A percentile compares a stretch with the other conserved stretches of the same genome.
These are phyloP conservation scores for Podotricha telesiphe DNA, from an alignment of 2,888 invertebrate species.

Conservation along the genomic window DNA sequence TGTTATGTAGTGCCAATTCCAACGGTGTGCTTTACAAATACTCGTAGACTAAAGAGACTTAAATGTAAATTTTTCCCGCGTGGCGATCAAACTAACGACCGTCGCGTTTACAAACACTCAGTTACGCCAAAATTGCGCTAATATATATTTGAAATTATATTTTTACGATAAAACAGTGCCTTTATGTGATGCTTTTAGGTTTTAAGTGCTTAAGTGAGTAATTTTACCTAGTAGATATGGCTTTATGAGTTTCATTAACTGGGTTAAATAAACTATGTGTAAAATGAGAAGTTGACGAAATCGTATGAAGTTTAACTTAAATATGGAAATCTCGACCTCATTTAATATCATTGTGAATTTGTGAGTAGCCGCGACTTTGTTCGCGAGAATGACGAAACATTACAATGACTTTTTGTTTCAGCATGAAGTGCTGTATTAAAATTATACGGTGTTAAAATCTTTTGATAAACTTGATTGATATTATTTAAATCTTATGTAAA, in stretches of 20 bases:
- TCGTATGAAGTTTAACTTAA: constrained; percentile 2
- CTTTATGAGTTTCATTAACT: not conserved
- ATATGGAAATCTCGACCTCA: constrained; percentile 4
- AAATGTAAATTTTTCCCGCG: not conserved
- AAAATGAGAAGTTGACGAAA: not conserved
- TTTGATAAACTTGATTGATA: too few relatives aligned
- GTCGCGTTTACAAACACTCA: not conserved
- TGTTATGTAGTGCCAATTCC: too few relatives aligned
- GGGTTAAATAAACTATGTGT: constrained; percentile 11
- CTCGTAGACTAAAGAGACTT: too few relatives aligned
- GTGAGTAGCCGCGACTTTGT: too few relatives aligned
- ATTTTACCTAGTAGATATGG: not conserved
- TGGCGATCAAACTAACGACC: not conserved
- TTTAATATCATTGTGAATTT: not conserved
- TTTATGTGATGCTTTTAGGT: not conserved
- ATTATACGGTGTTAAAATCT: too few relatives aligned
- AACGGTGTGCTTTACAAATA: too few relatives aligned
- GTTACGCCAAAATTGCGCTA: not conserved
- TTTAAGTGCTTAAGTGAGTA: not conserved
- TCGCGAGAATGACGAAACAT: too few relatives aligned
- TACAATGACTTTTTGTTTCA: too few relatives aligned
- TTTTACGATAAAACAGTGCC: too few relatives aligned
- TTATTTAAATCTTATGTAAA: too few relatives aligned
- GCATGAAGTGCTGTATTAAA: too few relatives aligned
- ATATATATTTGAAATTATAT: too few relatives aligned